phyloP scores from a whole-genome alignment of 2,113 vertebrate species.

The Terrapene triunguis region DNA sequence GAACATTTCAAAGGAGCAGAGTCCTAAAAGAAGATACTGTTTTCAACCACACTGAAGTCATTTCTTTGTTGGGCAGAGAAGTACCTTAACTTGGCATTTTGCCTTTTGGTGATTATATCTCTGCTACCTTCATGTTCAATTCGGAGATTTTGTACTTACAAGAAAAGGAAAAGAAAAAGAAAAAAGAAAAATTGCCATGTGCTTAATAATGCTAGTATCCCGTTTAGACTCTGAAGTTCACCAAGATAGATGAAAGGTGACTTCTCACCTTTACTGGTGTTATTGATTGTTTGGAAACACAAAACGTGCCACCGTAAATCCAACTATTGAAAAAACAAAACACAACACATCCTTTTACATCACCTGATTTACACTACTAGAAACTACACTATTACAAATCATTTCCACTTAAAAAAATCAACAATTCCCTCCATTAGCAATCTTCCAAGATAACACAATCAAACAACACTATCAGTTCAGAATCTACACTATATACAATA shows the following conservation, averaged over 20 bases:
- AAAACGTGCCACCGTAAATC: neutral
- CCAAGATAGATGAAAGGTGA: neutral
- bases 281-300: neutral
- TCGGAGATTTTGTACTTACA: neutral
- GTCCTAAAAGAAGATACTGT: neutral
- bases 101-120: neutral
- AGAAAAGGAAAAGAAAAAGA: neutral
- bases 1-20: neutral
- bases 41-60: neutral
- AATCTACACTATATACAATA: neutral
- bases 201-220: neutral
- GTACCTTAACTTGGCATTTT: neutral
- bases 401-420: neutral
- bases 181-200: neutral
- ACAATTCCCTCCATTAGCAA: neutral
- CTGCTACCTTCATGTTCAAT: neutral
- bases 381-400: neutral
- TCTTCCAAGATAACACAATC: neutral
- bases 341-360: neutral
- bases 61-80: neutral
- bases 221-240: neutral
- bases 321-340: neutral
- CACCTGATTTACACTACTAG: neutral
- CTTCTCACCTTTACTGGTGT: neutral
- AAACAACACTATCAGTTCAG: neutral